phyloP scores from a whole-genome alignment of 1,140 invertebrate species.

The Harlomillsia oculata region DNA sequence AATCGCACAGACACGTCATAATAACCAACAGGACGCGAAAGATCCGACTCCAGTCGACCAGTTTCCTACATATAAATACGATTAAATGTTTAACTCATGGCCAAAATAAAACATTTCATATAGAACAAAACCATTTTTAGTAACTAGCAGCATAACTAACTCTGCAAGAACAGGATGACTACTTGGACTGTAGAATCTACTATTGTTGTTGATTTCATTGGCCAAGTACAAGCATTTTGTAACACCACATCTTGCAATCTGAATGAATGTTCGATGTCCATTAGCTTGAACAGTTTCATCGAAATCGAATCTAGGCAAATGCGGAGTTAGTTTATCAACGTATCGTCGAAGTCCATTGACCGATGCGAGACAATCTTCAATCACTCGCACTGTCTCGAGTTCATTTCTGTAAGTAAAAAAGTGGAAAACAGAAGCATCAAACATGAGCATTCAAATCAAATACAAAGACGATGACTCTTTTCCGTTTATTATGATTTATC shows the following conservation, averaged over 20 bases:
- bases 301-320: slow-evolving; percentile 30
- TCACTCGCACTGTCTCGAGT: slow-evolving; percentile 16
- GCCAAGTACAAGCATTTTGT: slow-evolving; percentile 29
- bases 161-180: slow-evolving; percentile 26
- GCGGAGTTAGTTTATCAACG: slow-evolving; percentile 27
- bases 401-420: slow-evolving; percentile 19
- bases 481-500: too few species aligned
- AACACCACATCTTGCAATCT: slow-evolving; percentile 17
- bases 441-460: too few species aligned
- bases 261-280: slow-evolving; percentile 30
- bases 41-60: slow-evolving; percentile 31
- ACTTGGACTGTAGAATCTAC: slow-evolving; percentile 18
- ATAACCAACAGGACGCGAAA: slow-evolving; percentile 27
- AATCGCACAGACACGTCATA: slow-evolving; percentile 25
- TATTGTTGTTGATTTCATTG: slow-evolving; percentile 28
- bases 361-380: slow-evolving; percentile 24
- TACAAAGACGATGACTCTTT: too few species aligned
- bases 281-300: slow-evolving; percentile 30
- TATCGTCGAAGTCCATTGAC: slow-evolving; percentile 15
- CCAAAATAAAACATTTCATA: not conserved
- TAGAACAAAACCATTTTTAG: not conserved
- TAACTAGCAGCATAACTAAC: slow-evolving; percentile 16
- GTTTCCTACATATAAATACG: slow-evolving; percentile 21
- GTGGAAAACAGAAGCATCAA: too few species aligned
- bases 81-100: not conserved